These are phyloP conservation scores for Nomia melanderi DNA, from an alignment of 1,140 invertebrate species.

Conservation along the genomic window DNA sequence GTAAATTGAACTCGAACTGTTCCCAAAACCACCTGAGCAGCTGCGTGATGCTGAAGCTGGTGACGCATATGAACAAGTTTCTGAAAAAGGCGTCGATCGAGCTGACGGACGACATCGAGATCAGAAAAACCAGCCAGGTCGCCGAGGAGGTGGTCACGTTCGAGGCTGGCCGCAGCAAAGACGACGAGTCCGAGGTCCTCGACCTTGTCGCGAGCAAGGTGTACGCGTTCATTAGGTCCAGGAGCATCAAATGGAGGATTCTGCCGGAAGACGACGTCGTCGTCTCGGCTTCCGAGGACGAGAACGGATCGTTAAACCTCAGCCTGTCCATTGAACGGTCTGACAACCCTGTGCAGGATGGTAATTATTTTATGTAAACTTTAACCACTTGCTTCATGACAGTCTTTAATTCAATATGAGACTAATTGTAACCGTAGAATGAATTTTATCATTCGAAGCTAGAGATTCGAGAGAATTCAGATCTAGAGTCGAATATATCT, in stretches of 20 bases:
- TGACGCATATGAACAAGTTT: constrained; percentile 90
- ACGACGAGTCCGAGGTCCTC: constrained; percentile 86
- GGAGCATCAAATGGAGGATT: constrained; percentile 82
- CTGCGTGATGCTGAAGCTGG: constrained; percentile 89
- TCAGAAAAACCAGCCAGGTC: constrained; percentile 85
- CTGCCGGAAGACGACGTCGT: constrained; percentile 89
- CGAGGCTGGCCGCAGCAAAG: constrained; percentile 75
- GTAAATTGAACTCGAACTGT: constrained; percentile 89
- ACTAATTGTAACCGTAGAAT: too few relatives aligned
- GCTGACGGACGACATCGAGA: constrained; percentile 87
- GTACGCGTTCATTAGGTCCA: constrained; percentile 87
- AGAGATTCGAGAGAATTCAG: too few relatives aligned
- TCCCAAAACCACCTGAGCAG: constrained; percentile 87
- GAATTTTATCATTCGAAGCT: too few relatives aligned
- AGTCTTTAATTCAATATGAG: too few relatives aligned
- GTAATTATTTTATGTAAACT: constrained; percentile 63
- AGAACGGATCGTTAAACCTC: constrained; percentile 87
- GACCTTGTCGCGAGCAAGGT: constrained; percentile 87
- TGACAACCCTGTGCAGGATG: constrained; percentile 76
- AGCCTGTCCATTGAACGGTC: constrained; percentile 86
- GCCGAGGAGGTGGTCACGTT: constrained; percentile 76
- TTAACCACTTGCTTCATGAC: not conserved
- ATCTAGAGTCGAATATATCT: too few relatives aligned
- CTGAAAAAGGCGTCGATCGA: constrained; percentile 89
- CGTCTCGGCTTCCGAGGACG: constrained; percentile 85